A percentile compares a stretch with the other conserved stretches of the same genome.
phyloP scores from a whole-genome alignment of 2,113 vertebrate species.

The Zosterops japonicus region DNA sequence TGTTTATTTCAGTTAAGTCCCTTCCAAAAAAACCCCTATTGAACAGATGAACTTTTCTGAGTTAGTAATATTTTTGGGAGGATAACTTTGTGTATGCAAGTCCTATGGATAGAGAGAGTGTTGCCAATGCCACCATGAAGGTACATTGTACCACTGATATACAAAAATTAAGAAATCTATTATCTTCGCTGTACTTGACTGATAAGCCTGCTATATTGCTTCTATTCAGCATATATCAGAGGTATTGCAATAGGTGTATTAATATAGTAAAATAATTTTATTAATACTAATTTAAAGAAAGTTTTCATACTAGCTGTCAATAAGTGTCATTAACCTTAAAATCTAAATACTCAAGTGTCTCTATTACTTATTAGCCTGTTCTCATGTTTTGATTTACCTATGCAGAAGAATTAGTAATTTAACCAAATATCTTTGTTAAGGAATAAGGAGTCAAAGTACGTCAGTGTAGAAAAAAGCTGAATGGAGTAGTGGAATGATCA shows the following conservation, averaged over 20 bases:
- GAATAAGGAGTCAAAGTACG: neutral
- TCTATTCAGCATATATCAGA: neutral
- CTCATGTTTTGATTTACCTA: neutral
- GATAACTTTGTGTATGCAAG: neutral
- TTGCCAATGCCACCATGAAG: neutral
- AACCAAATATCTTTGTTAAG: neutral
- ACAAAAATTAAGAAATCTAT: neutral
- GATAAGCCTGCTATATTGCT: neutral
- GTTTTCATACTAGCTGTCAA: neutral
- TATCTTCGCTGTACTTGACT: neutral
- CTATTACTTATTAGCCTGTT: neutral
- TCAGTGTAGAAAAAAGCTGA: neutral
- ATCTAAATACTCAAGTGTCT: neutral
- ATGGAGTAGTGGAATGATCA: neutral
- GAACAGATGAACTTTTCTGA: neutral
- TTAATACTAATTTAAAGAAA: neutral
- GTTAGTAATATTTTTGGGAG: neutral
- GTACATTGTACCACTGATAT: neutral
- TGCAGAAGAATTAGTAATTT: neutral
- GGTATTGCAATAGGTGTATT: neutral
- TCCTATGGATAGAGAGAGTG: accelerated
- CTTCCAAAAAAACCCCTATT: neutral
- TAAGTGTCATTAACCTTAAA: neutral
- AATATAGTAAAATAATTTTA: neutral
- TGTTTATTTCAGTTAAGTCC: neutral